These are phyloP conservation scores for Cephus sareptanus DNA, from an alignment of 2,888 invertebrate species.

Conservation along the genomic window DNA sequence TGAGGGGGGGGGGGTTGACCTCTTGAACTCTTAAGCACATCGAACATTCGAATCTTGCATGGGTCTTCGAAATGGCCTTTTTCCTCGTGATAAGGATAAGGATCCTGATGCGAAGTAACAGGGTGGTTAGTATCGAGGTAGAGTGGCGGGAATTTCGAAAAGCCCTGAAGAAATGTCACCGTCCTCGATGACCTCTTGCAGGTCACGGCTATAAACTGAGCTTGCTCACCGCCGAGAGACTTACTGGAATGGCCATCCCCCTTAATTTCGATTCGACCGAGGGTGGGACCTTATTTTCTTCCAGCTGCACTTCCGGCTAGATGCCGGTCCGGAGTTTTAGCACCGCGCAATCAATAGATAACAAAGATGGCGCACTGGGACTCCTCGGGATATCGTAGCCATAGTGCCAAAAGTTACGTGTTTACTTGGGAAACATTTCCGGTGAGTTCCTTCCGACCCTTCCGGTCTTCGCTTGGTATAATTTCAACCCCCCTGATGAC, in stretches of 20 bases:
- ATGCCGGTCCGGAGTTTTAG: slow-evolving; percentile 48
- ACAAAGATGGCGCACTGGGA: slow-evolving; percentile 15
- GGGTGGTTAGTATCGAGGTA: slow-evolving; percentile 12
- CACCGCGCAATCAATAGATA: slow-evolving; percentile 48
- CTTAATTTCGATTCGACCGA: slow-evolving; percentile 35
- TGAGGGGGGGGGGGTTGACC: no score
- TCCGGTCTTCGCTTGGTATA: no score
- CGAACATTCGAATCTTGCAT: no score
- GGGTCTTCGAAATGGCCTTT: no score
- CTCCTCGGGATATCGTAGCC: slow-evolving; percentile 19
- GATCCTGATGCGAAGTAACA: no score
- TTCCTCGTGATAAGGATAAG: no score
- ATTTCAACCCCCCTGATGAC: no score
- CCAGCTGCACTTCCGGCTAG: slow-evolving; percentile 34
- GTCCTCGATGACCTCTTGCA: slow-evolving; percentile 39
- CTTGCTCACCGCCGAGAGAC: slow-evolving; percentile 28
- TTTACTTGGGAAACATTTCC: slow-evolving; percentile 6
- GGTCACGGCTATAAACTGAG: slow-evolving; percentile 44
- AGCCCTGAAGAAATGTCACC: slow-evolving; percentile 42
- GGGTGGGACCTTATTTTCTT: slow-evolving; percentile 23
- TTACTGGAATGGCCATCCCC: slow-evolving; percentile 37
- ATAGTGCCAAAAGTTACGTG: not conserved
- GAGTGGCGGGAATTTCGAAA: slow-evolving; percentile 26
- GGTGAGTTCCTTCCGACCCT: not conserved
- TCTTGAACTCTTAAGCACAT: no score